Percentiles rank a stretch among this genome's conserved stretches.
Evolutionary conservation across 2,888 invertebrate genomes (phyloP).

Genomic region (Macropis europaea): DNA sequence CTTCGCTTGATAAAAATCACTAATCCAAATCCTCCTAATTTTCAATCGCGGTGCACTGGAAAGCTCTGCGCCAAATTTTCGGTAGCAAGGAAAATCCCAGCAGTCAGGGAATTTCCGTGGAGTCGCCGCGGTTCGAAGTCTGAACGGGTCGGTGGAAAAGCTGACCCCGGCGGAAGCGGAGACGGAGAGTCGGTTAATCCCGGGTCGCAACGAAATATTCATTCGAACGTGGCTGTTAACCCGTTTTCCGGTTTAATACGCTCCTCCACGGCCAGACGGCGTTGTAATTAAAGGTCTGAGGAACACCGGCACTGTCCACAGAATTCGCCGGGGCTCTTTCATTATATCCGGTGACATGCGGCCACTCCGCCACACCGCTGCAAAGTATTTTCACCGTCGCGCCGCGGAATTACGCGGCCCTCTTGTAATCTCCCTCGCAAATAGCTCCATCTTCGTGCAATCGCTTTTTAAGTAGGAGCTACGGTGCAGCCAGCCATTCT

Average conservation of each 20-base stretch:
- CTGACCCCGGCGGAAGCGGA: too few relatives aligned
- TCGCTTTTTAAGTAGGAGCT: constrained; percentile 39
- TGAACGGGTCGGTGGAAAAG: too few relatives aligned
- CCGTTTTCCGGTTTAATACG: constrained; percentile 21
- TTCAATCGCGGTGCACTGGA: too few relatives aligned
- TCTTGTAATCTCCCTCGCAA: constrained; percentile 40
- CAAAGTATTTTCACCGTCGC: constrained; percentile 27
- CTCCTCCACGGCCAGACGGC: constrained; percentile 1
- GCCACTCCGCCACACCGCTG: constrained; percentile 12
- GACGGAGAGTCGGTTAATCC: too few relatives aligned
- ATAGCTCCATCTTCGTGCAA: constrained; percentile 41
- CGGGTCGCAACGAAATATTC: too few relatives aligned
- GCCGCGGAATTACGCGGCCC: constrained; percentile 24
- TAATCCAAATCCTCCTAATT: too few relatives aligned
- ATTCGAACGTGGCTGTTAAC: constrained; percentile 33
- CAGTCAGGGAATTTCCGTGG: too few relatives aligned
- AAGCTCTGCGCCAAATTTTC: too few relatives aligned
- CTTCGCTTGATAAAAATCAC: too few relatives aligned
- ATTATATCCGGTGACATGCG: constrained; percentile 41
- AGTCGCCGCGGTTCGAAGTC: too few relatives aligned
- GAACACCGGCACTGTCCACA: constrained; percentile 6
- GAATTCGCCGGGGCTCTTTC: constrained; percentile 44
- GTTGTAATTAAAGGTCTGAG: constrained; percentile 46
- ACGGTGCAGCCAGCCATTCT: not conserved
- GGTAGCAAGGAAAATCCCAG: too few relatives aligned